phyloP scores from a whole-genome alignment of 2,797 vertebrate species.

The Brotula barbata region DNA sequence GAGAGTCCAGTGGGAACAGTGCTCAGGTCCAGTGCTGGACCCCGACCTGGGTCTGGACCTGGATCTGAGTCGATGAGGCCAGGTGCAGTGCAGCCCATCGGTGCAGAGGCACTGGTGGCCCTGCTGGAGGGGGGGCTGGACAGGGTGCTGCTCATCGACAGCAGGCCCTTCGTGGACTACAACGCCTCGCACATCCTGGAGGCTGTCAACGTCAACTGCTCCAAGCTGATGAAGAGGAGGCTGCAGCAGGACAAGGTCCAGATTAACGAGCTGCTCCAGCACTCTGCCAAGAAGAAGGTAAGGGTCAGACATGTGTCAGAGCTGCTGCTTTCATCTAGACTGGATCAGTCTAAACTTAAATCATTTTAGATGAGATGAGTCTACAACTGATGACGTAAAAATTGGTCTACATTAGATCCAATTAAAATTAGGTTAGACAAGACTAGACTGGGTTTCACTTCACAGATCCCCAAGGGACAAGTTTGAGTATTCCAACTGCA shows the following conservation, averaged over 20 bases:
- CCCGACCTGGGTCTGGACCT: background rate
- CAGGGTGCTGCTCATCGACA: constrained; percentile 90
- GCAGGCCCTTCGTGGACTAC: constrained; percentile 94
- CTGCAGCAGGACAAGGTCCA: constrained; percentile 96
- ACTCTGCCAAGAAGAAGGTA: constrained; percentile 93
- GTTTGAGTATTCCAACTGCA: no score
- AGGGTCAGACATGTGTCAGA: background rate
- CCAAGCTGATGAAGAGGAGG: constrained; percentile 96
- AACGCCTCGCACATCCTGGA: constrained; percentile 92
- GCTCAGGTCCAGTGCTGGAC: constrained; percentile 2
- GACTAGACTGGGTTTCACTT: no score
- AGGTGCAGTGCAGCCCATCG: constrained; percentile 74
- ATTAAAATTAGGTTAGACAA: no score
- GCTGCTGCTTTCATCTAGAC: no score
- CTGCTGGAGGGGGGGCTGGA: constrained; percentile 90
- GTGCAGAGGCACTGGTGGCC: constrained; percentile 86
- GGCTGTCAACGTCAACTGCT: constrained; percentile 95
- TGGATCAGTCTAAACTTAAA: no score
- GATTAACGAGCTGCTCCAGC: constrained; percentile 92
- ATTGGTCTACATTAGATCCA: no score
- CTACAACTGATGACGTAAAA: no score
- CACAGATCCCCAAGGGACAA: no score
- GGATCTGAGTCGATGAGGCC: constrained; percentile 38
- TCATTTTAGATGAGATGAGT: no score
- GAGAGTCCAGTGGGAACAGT: constrained; percentile 55